These are phyloP conservation scores for Grammomys dolichurus DNA, from an alignment of 2,113 vertebrate species.

Conservation along the genomic window DNA sequence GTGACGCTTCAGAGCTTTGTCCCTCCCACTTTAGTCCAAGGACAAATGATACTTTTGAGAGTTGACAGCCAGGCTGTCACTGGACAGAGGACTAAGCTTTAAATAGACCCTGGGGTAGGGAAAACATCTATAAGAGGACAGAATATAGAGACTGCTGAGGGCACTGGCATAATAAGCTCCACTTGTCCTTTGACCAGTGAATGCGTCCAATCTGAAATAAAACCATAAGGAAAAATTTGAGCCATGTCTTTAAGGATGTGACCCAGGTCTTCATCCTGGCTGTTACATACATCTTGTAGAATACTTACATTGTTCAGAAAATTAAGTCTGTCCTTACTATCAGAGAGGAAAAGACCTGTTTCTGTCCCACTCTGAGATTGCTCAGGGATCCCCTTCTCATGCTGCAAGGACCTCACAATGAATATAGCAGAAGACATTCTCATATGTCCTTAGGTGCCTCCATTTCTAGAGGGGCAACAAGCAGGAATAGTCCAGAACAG, in stretches of 20 bases:
- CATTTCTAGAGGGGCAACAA: neutral
- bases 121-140: neutral
- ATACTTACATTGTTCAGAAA: neutral
- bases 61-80: neutral
- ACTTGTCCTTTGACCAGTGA: neutral
- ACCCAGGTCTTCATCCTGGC: neutral
- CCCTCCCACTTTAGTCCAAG: neutral
- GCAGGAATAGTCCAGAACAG: neutral
- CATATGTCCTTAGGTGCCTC: neutral
- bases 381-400: neutral
- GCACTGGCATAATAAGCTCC: neutral
- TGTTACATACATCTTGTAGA: neutral
- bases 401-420: neutral
- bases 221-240: neutral
- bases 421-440: rapidly evolving
- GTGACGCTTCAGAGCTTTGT: neutral
- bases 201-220: neutral
- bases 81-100: neutral
- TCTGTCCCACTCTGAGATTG: neutral
- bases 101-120: neutral
- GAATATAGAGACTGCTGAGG: neutral
- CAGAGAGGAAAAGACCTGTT: neutral
- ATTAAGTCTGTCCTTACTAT: neutral
- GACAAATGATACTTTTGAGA: neutral
- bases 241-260: neutral